Evolutionary conservation across 2,888 invertebrate genomes (phyloP), one percentile per base, ranked within the genome.

Genomic region (Parnassius smintheus): DNA sequence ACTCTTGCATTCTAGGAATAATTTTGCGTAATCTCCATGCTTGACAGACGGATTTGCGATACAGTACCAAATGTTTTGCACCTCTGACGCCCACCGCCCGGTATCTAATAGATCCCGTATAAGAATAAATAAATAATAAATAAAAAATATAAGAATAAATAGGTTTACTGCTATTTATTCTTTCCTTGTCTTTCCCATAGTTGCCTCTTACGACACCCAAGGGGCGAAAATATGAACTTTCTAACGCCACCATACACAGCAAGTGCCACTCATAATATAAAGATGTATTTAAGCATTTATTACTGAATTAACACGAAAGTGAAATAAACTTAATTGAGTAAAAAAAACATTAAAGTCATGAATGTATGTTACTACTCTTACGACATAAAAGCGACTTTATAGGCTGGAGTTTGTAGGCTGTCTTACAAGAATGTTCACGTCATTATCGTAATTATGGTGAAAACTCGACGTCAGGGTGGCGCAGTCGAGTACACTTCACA

Each of bases 401-500:
- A 48, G 60, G 63, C 61, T 59, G 66, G 59, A 64, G 65, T 65
- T 64, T 66, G 60, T 67, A 66, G 67, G 71, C 69, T 70, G 71
- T 72, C 66, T 70, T 64, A 73, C 64, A 69, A 69, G 72, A 68
- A 74, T 72, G 74, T 75, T 74, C 69, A 71, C 71, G 66, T 69
- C 72, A 75, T 77, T 75, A 73, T 70, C 70, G 66, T 71, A 77
- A 82, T 81, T 79, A 79, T 75, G 62, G 66, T 70, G 71, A 57
- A 60, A 64, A 56, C 59, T 51, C 58, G 65, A 55, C 65, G 56
- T 59, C 52, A 55, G 53, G 44, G 58, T 55, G 55, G 62, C 65
- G 56, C 49, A 56, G 70, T 65, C 72, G 76, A 82, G 82, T 78
- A 84, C 83, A 81, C 83, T 85, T 78, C 72, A 74, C 75, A 76